Percentiles rank a stretch among this genome's conserved stretches.
These are phyloP conservation scores for Phasia obesa DNA, from an alignment of 2,888 invertebrate species.

Conservation along the genomic window DNA sequence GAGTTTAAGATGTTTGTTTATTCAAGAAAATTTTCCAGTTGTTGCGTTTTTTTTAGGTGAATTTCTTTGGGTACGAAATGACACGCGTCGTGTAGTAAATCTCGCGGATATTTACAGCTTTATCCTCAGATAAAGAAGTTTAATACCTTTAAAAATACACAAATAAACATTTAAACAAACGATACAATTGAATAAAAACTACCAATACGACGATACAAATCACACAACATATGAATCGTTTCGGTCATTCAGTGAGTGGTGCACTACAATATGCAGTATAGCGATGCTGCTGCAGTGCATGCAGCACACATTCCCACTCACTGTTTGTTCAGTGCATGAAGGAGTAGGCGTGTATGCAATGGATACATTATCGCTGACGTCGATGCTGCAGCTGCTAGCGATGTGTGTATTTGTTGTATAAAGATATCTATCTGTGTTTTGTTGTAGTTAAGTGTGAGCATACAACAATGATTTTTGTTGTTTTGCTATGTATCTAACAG, in stretches of 20 bases:
- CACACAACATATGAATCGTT: conserved; percentile 38
- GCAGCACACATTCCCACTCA: conserved; percentile 12
- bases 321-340: conserved; percentile 20
- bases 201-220: conserved; percentile 42
- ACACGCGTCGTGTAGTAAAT: conserved; percentile 78
- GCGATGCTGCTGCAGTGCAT: background rate
- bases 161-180: conserved; percentile 59
- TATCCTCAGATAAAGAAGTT: conserved; percentile 71
- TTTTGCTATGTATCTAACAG: conserved; percentile 66
- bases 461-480: conserved; percentile 44
- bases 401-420: conserved; percentile 38
- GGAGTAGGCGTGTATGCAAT: conserved; percentile 67
- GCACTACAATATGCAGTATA: conserved; percentile 34
- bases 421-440: conserved; percentile 53
- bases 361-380: conserved; percentile 19
- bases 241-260: conserved; percentile 34
- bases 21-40: conserved; percentile 51
- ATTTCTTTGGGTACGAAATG: conserved; percentile 64
- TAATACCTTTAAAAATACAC: conserved; percentile 64
- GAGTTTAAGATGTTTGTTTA: conserved; percentile 6
- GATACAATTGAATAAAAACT: conserved; percentile 47
- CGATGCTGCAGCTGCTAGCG: conserved; percentile 35
- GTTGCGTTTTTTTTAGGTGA: conserved; percentile 23
- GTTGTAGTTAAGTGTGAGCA: conserved; percentile 53
- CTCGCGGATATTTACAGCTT: conserved; percentile 81